Conservation (phyloP, 30 jellyfish, hydroid and myxozoan species). For the Clytia hemisphaerica region DNA sequence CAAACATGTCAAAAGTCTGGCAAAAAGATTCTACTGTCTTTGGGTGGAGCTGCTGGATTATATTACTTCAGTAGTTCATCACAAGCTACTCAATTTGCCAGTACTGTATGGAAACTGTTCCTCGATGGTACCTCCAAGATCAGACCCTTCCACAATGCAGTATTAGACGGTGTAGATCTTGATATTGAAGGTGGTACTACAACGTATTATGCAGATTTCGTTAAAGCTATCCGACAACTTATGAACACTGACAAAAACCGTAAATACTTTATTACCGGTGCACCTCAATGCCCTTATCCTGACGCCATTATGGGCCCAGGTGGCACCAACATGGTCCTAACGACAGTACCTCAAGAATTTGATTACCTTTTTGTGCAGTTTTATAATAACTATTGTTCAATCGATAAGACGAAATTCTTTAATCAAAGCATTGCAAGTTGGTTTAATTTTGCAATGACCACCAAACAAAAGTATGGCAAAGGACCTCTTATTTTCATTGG, state of each 20-base stretch:
- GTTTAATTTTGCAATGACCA: constrained; percentile 20
- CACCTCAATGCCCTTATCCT: constrained; percentile 58
- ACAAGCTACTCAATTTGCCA: constrained; percentile 22
- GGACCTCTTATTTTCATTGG: constrained; percentile 41
- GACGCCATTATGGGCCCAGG: constrained; percentile 46
- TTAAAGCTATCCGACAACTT: constrained; percentile 2
- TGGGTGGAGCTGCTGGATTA: constrained; percentile 48
- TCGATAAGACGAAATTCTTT: background rate
- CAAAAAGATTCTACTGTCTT: constrained; percentile 23
- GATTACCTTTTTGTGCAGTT: constrained; percentile 41
- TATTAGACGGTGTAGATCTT: constrained; percentile 37
- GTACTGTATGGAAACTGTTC: constrained; percentile 33
- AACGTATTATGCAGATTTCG: constrained; percentile 31
- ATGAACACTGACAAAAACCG: constrained; percentile 13
- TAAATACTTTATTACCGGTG: constrained; percentile 35
- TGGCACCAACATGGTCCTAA: constrained; percentile 5
- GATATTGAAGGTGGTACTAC: constrained; percentile 35
- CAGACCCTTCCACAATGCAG: constrained; percentile 27
- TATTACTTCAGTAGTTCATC: constrained; percentile 11
- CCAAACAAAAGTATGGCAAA: constrained; percentile 15
- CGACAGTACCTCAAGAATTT: constrained; percentile 20
- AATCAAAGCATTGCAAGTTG: background rate
- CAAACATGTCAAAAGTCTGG: constrained; percentile 26
- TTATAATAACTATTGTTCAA: constrained; percentile 34
- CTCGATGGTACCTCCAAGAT: constrained; percentile 27